These are phyloP conservation scores for Platypus cylindrus DNA, from an alignment of 2,888 invertebrate genomes.

Conservation along the genomic window DNA sequence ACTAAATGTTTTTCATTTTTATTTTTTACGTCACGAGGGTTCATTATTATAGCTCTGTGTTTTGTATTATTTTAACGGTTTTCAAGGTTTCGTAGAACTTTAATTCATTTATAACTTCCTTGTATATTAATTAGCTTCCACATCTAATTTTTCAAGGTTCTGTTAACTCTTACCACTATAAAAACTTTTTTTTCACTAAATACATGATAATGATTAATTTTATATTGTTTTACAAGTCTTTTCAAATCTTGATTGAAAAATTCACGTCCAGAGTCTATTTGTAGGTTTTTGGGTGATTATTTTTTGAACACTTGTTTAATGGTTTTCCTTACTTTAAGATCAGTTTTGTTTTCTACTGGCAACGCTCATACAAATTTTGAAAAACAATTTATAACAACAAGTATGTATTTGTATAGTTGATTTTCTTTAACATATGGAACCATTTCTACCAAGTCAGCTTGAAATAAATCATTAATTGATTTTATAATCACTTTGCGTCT, in stretches of 20 bases:
- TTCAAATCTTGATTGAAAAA: not conserved
- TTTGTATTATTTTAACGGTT: constrained; percentile 2
- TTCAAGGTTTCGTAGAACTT: not conserved
- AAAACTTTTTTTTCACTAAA: not conserved
- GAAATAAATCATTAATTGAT: constrained; percentile 27
- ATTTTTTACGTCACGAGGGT: too few species aligned
- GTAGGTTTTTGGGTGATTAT: not conserved
- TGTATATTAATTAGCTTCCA: not conserved
- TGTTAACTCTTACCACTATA: not conserved
- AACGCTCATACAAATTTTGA: constrained; percentile 28
- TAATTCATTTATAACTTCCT: not conserved
- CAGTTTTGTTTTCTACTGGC: constrained; percentile 25
- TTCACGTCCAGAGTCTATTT: not conserved
- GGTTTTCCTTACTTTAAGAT: constrained; percentile 17
- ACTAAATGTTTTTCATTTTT: too few species aligned
- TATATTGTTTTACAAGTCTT: constrained; percentile 1
- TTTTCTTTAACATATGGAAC: constrained; percentile 21
- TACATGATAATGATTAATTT: not conserved
- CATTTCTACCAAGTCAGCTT: constrained; percentile 32
- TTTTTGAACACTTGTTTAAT: constrained; percentile 6
- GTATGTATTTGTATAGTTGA: constrained; percentile 23
- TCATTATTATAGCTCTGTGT: constrained; percentile 3
- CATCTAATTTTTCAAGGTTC: constrained; percentile 1
- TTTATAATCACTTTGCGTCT: constrained; percentile 26
- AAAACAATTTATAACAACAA: constrained; percentile 27